A percentile compares a stretch with the other conserved stretches of the same genome.
These are phyloP conservation scores for Pogonomyrmex californicus DNA, from an alignment of 1,140 invertebrate genomes.

Conservation along the genomic window DNA sequence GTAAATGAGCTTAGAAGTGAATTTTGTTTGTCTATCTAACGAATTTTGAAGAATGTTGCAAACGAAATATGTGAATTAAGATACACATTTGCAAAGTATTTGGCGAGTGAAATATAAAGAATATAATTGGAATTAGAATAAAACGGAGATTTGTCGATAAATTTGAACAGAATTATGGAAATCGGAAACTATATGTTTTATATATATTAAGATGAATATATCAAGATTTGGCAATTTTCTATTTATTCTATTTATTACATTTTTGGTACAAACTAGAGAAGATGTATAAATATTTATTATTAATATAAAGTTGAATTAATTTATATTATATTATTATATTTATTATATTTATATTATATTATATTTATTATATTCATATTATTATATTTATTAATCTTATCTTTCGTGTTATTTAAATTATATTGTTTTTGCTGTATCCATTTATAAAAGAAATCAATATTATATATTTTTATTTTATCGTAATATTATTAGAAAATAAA, in stretches of 20 bases:
- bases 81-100: slow-evolving; percentile 2
- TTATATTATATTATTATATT: not conserved
- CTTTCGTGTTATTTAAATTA: not conserved
- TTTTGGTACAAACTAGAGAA: not conserved
- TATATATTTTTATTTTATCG: not conserved
- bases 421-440: not conserved
- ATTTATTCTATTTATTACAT: not conserved
- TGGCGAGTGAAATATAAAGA: not conserved
- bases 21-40: slow-evolving; percentile 54
- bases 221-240: not conserved
- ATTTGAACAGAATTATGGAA: not conserved
- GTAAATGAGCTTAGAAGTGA: slow-evolving; percentile 48
- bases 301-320: slow-evolving; percentile 1
- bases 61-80: slow-evolving; percentile 7
- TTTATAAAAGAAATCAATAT: not conserved
- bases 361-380: too few relatives aligned
- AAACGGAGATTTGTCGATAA: not conserved
- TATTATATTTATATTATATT: too few relatives aligned
- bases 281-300: not conserved
- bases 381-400: too few relatives aligned
- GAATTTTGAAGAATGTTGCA: slow-evolving; percentile 53
- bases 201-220: not conserved
- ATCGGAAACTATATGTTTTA: too few relatives aligned
- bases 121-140: not conserved
- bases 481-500: not conserved